phyloP scores from a whole-genome alignment of 2,113 vertebrate genomes.

The Porphyrio hochstetteri region DNA sequence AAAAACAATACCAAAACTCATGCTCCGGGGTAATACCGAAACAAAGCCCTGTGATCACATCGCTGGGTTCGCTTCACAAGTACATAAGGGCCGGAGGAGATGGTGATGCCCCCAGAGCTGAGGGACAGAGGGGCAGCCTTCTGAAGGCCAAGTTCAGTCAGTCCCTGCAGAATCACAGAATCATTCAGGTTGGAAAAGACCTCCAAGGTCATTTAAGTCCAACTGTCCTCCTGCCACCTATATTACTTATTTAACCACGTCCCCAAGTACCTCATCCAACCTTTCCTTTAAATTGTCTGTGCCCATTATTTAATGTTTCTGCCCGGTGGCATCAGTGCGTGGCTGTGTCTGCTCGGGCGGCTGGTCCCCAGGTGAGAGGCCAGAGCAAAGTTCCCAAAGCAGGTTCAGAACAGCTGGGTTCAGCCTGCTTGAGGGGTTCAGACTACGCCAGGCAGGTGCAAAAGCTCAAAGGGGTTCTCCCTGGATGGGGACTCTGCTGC shows the following conservation, averaged over 20 bases:
- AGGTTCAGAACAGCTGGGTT: not conserved
- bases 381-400: not conserved
- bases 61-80: not conserved
- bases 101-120: rapidly evolving
- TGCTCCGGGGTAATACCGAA: not conserved
- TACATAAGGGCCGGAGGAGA: rapidly evolving
- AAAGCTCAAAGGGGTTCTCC: too few species aligned
- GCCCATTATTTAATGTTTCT: not conserved
- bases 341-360: not conserved
- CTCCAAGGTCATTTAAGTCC: too few species aligned
- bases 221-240: too few species aligned
- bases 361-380: not conserved
- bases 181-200: too few species aligned
- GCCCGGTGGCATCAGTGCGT: not conserved
- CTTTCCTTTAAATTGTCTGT: not conserved
- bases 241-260: too few species aligned
- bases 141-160: rapidly evolving
- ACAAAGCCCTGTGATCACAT: rapidly evolving
- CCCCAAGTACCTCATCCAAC: too few species aligned
- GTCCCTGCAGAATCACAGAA: not conserved
- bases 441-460: not conserved
- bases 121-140: not conserved
- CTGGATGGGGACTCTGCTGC: too few species aligned
- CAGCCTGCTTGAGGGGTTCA: not conserved
- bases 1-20: not conserved